A percentile compares a stretch with the other conserved stretches of the same genome.
Conservation (phyloP, 2,888 invertebrate genomes). For the Oligia strigilis region DNA sequence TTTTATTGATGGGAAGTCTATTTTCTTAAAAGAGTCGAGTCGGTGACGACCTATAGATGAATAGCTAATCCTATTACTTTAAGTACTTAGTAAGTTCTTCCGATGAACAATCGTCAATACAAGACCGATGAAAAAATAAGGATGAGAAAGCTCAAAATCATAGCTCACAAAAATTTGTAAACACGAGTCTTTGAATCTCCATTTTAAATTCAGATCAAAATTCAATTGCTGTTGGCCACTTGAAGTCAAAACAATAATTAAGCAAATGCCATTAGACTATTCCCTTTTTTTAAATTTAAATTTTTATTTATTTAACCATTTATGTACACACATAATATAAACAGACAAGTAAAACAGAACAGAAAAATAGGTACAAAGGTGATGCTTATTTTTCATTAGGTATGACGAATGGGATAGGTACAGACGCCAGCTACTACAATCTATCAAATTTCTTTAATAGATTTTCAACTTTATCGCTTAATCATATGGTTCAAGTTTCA, state of each 20-base stretch:
- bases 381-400: neutral
- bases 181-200: neutral
- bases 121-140: neutral
- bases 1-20: neutral
- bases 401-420: neutral
- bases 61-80: neutral
- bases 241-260: neutral
- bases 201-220: constrained; percentile 1
- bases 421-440: too few species aligned
- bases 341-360: too few species aligned
- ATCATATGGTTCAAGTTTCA: too few species aligned
- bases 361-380: too few species aligned
- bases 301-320: too few species aligned
- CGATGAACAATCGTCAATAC: neutral
- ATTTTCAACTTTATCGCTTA: too few species aligned
- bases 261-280: constrained; percentile 8
- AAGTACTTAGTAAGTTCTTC: neutral
- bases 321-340: too few species aligned
- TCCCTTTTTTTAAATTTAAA: neutral
- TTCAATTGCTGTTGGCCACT: constrained; percentile 8
- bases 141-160: too few species aligned
- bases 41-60: neutral
- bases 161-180: neutral
- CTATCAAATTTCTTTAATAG: too few species aligned
- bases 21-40: neutral